Base-by-base conservation (phyloP, 2,888 invertebrate species). In the Chironomus riparius region DNA sequence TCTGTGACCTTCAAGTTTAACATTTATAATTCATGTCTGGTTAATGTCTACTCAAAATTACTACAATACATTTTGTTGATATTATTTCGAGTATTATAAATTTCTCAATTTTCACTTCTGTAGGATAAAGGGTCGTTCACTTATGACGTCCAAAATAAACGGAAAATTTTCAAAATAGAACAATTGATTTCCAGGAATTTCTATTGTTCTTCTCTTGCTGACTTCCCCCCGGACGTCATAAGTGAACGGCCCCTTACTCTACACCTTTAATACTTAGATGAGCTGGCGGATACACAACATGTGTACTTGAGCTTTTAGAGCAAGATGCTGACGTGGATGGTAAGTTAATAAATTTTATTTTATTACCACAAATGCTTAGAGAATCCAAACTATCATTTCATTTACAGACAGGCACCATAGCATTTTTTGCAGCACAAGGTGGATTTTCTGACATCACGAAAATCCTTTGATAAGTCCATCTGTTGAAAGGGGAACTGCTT, bases 391-490 rank as follows among this genome's bases (percentile, higher is more conserved):
- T 38, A 38, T 38, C 10, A 38, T 38, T 38, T 38, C 4, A 38
- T 38, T 38, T 10, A 10, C 38, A 94, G 91, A 96, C 97, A 77
- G 96, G 97, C 77, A 96, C 97, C 68, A 94, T 93, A 78, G 93
- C 96, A 68, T 85, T 97, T 86, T 97, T 97, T 85, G 95, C 97
- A 77, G 92, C 96, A 18, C 97, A 97, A 84, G 94, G 94, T 79
- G 97, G 97, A 7, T 94, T 90, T 85, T 85, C 93, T 79, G 93
- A 96, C 82, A 90, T 95, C 78, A 92, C 94, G 24, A 86, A 87
- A 78, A 85, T 92, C 78, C 86, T 79, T 85, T 97, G 77, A 91
- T 93, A 80, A 87, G 90, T 15, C 88, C 91, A 12, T 93, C 93
- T 81, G 88, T 91, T 83, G 97, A 97, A 82, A 96, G 97, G 15